Evolutionary conservation across 2,113 vertebrate species (phyloP).

Genomic region (Theristicus caerulescens): DNA sequence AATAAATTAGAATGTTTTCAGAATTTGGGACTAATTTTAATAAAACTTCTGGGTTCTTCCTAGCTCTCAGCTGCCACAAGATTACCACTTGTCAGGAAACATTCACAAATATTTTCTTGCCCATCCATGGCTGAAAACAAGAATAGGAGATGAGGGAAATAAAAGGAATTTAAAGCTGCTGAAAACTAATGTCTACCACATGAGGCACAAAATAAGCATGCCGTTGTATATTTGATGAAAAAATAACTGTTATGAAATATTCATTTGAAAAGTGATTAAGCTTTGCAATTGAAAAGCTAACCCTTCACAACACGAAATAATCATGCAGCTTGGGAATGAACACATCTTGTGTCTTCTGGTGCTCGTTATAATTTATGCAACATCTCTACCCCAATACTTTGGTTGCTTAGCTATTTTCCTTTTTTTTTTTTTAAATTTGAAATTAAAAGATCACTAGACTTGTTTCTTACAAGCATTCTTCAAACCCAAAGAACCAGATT

Average conservation of each 20-base stretch:
- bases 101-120: constrained; percentile 45
- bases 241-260: constrained; percentile 78
- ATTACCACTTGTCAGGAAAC: constrained; percentile 41
- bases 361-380: constrained; percentile 73
- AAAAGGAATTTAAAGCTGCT: constrained; percentile 63
- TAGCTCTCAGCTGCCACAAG: neutral
- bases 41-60: constrained; percentile 4
- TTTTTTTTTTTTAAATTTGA: neutral
- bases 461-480: neutral
- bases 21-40: neutral
- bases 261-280: constrained; percentile 81
- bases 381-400: constrained; percentile 51
- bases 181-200: constrained; percentile 62
- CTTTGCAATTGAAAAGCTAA: constrained; percentile 74
- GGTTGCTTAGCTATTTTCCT: constrained; percentile 33
- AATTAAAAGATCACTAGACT: constrained; percentile 52
- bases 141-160: constrained; percentile 40
- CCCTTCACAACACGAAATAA: constrained; percentile 75
- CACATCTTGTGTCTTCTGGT: constrained; percentile 70
- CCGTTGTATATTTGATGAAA: constrained; percentile 67
- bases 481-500: constrained; percentile 13
- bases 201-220: constrained; percentile 59
- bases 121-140: constrained; percentile 45
- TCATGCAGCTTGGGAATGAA: constrained; percentile 71
- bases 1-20: constrained; percentile 15